Evolutionary conservation across 2,113 vertebrate species (phyloP).

Genomic region (Tringa solitaria): DNA sequence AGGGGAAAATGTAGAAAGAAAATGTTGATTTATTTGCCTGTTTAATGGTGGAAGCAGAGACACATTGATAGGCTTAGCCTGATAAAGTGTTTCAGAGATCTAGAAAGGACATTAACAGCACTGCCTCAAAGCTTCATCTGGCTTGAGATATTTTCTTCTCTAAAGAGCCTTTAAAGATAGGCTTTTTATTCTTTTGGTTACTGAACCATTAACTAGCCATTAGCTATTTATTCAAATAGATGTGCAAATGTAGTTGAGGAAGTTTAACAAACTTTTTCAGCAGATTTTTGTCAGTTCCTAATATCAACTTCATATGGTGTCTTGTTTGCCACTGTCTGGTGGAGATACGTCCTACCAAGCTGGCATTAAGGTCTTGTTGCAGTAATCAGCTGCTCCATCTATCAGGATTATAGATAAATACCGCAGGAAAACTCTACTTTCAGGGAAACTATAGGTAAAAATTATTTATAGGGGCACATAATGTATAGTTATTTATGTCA

Average conservation of each 20-base stretch:
- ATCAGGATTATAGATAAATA: background rate
- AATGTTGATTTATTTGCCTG: conserved; percentile 46
- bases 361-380: background rate
- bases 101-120: background rate
- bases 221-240: conserved; percentile 2
- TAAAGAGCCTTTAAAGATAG: background rate
- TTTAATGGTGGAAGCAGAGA: conserved; percentile 25
- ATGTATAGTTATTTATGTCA: background rate
- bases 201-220: background rate
- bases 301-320: background rate
- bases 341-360: background rate
- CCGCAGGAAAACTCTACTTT: background rate
- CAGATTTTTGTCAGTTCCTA: background rate
- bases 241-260: background rate
- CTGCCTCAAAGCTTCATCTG: background rate
- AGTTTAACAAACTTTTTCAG: background rate
- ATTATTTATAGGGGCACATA: background rate
- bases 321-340: background rate
- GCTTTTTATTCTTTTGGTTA: background rate
- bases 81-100: conserved; percentile 21
- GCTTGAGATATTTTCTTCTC: background rate
- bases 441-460: background rate
- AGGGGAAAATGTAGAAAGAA: conserved; percentile 15
- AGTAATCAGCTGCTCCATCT: background rate
- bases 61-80: conserved; percentile 13